Evolutionary conservation across 2,888 invertebrate genomes (phyloP), one percentile per base, ranked within the genome.

Genomic region (Catonia carolina): DNA sequence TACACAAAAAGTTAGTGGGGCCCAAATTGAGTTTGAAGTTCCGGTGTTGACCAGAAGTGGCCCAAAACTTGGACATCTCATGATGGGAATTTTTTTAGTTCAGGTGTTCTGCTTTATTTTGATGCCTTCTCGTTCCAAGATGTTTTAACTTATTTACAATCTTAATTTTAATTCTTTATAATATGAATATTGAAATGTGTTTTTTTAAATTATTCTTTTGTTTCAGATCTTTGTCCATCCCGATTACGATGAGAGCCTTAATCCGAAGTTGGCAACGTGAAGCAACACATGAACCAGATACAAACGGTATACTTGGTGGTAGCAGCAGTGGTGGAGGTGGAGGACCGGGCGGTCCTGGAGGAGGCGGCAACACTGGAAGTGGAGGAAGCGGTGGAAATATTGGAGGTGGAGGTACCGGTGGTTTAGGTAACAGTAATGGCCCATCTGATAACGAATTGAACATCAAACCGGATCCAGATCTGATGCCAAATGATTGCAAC

Each of bases 201-300:
- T n/a, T n/a, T n/a, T n/a, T n/a, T n/a, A n/a, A n/a, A n/a, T n/a
- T n/a, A n/a, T n/a, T 18, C 33, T 36, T 60, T 54, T 64, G 47
- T 69, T 69, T 15, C 68, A 77, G 78, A 69, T 90, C 87, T 66
- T 82, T 92, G 67, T 95, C 94, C n/a, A 90, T 96, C 71, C 95
- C 96, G 1, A 81, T 95, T 53, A 92, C 92, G 5, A 82, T 95
- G 74, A 80, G 95, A 61, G 83, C 91, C 1, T 78, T 96, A 2
- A 82, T 95, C n/a, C 85, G 87, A 69, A 80, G 83, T 54, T 91
- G 91, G 90, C 86, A 90, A 67, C 81, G 84, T 8, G 86, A 88
- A 66, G 63, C 75, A 67, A 72, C 70, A 53, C 76, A 77, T 71
- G 79, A 58, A 47, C 60, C 59, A 53, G 60, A 60, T 47, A 58